A percentile compares a stretch with the other conserved stretches of the same genome.
Evolutionary conservation across 2,797 vertebrate genomes (phyloP).

Genomic region (Glossophaga mutica): DNA sequence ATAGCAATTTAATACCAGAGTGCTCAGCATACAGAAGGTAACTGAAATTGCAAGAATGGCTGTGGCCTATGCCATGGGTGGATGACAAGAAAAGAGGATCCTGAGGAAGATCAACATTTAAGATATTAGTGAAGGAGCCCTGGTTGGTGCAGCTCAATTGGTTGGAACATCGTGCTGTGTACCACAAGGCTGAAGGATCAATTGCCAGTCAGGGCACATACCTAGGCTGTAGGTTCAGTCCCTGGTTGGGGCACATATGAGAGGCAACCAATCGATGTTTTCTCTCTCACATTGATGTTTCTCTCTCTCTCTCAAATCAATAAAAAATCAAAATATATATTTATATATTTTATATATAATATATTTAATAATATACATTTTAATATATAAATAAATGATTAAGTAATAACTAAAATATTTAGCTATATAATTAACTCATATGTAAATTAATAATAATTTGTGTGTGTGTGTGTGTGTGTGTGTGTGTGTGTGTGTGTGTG

Average conservation of each 20-base stretch:
- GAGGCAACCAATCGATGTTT: neutral
- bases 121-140: neutral
- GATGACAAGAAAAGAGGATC: neutral
- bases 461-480: too few relatives aligned
- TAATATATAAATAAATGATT: too few relatives aligned
- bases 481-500: too few relatives aligned
- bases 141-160: neutral
- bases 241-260: neutral
- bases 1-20: neutral
- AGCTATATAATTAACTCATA: too few relatives aligned
- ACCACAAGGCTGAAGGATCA: neutral
- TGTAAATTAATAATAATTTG: too few relatives aligned
- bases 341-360: too few relatives aligned
- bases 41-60: neutral
- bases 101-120: neutral
- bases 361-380: too few relatives aligned
- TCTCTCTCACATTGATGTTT: too few relatives aligned
- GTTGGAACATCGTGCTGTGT: neutral
- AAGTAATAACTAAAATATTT: too few relatives aligned
- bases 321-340: neutral
- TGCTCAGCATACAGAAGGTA: neutral
- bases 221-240: neutral
- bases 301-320: neutral
- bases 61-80: neutral
- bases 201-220: neutral